Percentiles rank a stretch among this genome's conserved stretches.
These are phyloP conservation scores for Tetrapedia diversipes DNA, from an alignment of 2,888 invertebrate species.

Conservation along the genomic window DNA sequence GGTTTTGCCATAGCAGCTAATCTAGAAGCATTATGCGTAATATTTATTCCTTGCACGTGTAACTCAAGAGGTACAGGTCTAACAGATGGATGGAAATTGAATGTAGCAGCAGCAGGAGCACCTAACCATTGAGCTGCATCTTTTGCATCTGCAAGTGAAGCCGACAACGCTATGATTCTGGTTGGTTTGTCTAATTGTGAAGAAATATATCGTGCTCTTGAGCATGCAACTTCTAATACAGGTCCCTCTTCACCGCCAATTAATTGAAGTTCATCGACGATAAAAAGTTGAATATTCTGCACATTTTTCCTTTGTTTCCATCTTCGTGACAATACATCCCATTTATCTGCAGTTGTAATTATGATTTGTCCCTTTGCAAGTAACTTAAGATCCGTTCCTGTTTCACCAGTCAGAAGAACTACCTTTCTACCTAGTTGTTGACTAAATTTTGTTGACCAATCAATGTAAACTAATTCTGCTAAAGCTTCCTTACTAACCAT, in stretches of 20 bases:
- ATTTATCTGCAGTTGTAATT: constrained; percentile 98
- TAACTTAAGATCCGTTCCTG: constrained; percentile 97
- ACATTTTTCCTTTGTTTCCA: constrained; percentile 99
- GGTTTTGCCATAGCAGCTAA: constrained; percentile 99
- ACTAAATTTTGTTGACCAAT: constrained; percentile 96
- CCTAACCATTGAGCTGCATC: constrained; percentile 99
- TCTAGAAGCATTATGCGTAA: constrained; percentile 98
- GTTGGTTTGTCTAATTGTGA: constrained; percentile 96
- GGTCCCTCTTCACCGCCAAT: constrained; percentile 96
- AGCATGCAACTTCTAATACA: constrained; percentile 96
- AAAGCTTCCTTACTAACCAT: constrained; percentile 96
- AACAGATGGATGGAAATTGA: constrained; percentile 99
- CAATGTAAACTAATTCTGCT: constrained; percentile 94
- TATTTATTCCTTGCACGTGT: constrained; percentile 98
- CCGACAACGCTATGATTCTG: constrained; percentile 96
- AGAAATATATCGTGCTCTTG: constrained; percentile 96
- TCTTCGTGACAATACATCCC: constrained; percentile 98
- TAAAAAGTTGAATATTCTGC: constrained; percentile 97
- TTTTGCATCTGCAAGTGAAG: constrained; percentile 96
- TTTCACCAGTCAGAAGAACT: constrained; percentile 97
- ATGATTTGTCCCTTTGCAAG: constrained; percentile 97
- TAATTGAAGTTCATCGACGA: constrained; percentile 97
- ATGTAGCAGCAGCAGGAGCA: constrained; percentile 95
- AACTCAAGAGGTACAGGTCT: constrained; percentile 97
- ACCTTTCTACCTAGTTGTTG: constrained; percentile 91